These are phyloP conservation scores for Plestiodon gilberti DNA, from an alignment of 2,113 vertebrate species.

Conservation along the genomic window DNA sequence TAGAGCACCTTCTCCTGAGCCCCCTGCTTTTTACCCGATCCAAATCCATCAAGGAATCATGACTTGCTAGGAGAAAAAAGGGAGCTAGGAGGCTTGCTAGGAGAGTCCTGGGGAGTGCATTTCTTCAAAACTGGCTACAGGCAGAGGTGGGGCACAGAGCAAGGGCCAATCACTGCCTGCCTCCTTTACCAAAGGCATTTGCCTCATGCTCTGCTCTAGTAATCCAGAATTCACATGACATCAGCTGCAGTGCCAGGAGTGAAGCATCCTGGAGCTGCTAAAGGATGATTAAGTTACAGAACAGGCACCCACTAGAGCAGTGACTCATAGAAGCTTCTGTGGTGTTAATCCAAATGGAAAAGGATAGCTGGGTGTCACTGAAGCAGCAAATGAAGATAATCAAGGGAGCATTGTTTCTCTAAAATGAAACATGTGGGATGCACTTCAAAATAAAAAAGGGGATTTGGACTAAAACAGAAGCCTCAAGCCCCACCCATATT, in stretches of 20 bases:
- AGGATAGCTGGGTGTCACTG: conserved; percentile 58
- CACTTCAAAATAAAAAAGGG: conserved; percentile 57
- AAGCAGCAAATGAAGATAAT: conserved; percentile 60
- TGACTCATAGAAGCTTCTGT: rapidly evolving
- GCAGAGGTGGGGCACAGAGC: neutral
- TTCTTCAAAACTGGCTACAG: neutral
- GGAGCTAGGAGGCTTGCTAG: rapidly evolving
- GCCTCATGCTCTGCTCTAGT: neutral
- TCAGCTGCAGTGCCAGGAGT: neutral
- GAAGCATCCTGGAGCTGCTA: neutral
- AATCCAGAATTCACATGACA: neutral
- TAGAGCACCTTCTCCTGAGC: too few species aligned
- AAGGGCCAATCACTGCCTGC: neutral
- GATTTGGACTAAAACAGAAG: conserved; percentile 21
- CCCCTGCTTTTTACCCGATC: too few species aligned
- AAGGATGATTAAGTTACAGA: neutral
- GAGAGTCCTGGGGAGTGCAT: rapidly evolving
- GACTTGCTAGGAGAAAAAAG: too few species aligned
- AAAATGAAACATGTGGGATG: conserved; percentile 60
- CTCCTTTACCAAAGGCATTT: neutral
- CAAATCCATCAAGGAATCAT: too few species aligned
- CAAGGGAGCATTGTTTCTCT: conserved; percentile 49
- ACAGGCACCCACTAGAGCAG: neutral
- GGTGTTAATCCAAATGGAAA: conserved; percentile 17
- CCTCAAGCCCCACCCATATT: neutral